Evolutionary conservation across 2,888 invertebrate genomes (phyloP).

Genomic region (Eueremaeus valkanovi): DNA sequence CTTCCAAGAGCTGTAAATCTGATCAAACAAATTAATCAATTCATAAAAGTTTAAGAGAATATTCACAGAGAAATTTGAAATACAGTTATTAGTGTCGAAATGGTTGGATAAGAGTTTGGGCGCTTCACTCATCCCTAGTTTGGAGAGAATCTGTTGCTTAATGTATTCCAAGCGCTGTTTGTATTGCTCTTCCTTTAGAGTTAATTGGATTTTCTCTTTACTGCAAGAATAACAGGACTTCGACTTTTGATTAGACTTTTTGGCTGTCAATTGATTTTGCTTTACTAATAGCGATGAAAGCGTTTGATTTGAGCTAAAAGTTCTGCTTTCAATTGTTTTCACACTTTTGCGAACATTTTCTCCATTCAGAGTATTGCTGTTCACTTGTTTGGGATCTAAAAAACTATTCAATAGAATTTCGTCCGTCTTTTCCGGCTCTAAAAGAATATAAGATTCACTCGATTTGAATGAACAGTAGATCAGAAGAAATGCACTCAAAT

Average conservation of each 20-base stretch:
- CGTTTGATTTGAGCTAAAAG: not conserved
- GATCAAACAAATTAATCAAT: not conserved
- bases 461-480: not conserved
- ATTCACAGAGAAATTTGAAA: not conserved
- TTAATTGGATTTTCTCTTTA: not conserved
- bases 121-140: slow-evolving; percentile 39
- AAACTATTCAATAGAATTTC: not conserved
- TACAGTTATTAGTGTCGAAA: slow-evolving; percentile 5
- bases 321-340: not conserved
- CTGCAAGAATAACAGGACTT: not conserved
- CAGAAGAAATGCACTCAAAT: not conserved
- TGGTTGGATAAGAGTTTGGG: slow-evolving; percentile 28
- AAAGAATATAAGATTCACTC: not conserved
- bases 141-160: slow-evolving; percentile 41
- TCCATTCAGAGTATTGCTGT: not conserved
- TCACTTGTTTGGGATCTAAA: not conserved
- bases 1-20: slow-evolving; percentile 12
- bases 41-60: too few relatives aligned
- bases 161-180: slow-evolving; percentile 41
- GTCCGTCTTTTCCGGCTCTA: not conserved
- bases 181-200: slow-evolving; percentile 32
- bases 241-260: not conserved
- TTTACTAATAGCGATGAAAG: not conserved
- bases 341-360: not conserved
- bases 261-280: not conserved